Evolutionary conservation across 2,888 invertebrate genomes (phyloP), one percentile per base, ranked within the genome.

Genomic region (Heliconius ismenius): DNA sequence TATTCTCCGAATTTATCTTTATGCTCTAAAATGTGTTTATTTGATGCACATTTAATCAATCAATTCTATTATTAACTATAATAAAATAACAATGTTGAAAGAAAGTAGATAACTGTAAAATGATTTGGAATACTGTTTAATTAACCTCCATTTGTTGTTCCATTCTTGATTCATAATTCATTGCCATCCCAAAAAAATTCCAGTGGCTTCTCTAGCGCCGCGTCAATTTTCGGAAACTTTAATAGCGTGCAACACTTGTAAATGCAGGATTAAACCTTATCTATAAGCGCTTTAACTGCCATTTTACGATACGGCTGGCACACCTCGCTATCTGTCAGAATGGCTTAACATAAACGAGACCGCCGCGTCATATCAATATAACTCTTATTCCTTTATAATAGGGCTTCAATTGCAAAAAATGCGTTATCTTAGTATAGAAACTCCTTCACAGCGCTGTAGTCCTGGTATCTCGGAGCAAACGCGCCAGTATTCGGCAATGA

Each of bases 401-500:
- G 80, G 81, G 86, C 79, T 75, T 77, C 84, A 79, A 82, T 83
- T 88, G 64, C 76, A 80, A 83, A 83, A 82, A 79, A 79, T 85
- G 84, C 6, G 15, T 32, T 36, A 74, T 58, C 72, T 43, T 72
- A 79, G 70, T 78, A 76, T 78, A 83, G 84, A 81, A 90, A 93
- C 93, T 94, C 93, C 93, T 93, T 91, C 92, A 88, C 83, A 87
- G 88, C 87, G 87, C 93, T 94, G 93, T 85, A 85, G 89, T 90
- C 93, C 93, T 94, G 91, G 94, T 94, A 93, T 91, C 92, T 93
- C 86, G 86, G 86, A 88, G 87, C 84, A 89, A 93, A 91, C 92
- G 93, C 93, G 94, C 94, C 94, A 94, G 92, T 93, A 92, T 93
- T 92, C 91, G 92, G 89, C 92, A 91, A 86, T 86, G 86, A 88